These are phyloP conservation scores for Furcula furcula DNA, from an alignment of 2,888 invertebrate species.

Conservation along the genomic window DNA sequence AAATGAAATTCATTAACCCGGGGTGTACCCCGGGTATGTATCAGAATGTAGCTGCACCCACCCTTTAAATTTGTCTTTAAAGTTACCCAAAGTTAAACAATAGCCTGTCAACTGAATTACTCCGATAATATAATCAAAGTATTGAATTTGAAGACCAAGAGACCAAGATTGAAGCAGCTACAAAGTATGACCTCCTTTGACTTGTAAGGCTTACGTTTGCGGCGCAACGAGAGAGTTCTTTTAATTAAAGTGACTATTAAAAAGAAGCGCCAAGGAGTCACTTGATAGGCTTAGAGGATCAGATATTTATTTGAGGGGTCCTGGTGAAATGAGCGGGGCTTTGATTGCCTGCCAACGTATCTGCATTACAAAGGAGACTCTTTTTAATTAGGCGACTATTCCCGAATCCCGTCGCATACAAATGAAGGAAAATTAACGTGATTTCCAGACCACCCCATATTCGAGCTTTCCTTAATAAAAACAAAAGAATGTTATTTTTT, in stretches of 20 bases:
- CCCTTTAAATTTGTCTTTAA: too few species aligned
- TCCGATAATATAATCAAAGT: background rate
- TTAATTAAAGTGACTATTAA: constrained; percentile 40
- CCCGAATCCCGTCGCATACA: constrained; percentile 57
- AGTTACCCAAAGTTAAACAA: too few species aligned
- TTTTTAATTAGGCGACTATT: constrained; percentile 72
- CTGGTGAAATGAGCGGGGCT: constrained; percentile 40
- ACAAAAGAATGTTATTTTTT: constrained; percentile 32
- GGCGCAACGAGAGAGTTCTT: constrained; percentile 18
- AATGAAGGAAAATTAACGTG: constrained; percentile 60
- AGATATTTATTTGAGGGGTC: constrained; percentile 57
- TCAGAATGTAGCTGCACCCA: too few species aligned
- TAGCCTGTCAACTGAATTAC: background rate
- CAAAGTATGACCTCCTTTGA: constrained; percentile 22
- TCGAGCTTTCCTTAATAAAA: constrained; percentile 48
- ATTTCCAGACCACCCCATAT: constrained; percentile 37
- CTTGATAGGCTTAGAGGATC: constrained; percentile 32
- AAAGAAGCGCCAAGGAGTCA: constrained; percentile 35
- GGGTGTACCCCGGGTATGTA: too few species aligned
- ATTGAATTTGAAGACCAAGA: too few species aligned
- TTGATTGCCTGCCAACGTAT: constrained; percentile 56
- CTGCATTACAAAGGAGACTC: constrained; percentile 69
- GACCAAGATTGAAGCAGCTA: constrained; percentile 10
- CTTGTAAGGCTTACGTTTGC: constrained; percentile 36
- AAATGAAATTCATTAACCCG: too few species aligned